A percentile compares a stretch with the other conserved stretches of the same genome.
Conservation (phyloP, 1,140 invertebrate species). For the Heliconius hermathena region DNA sequence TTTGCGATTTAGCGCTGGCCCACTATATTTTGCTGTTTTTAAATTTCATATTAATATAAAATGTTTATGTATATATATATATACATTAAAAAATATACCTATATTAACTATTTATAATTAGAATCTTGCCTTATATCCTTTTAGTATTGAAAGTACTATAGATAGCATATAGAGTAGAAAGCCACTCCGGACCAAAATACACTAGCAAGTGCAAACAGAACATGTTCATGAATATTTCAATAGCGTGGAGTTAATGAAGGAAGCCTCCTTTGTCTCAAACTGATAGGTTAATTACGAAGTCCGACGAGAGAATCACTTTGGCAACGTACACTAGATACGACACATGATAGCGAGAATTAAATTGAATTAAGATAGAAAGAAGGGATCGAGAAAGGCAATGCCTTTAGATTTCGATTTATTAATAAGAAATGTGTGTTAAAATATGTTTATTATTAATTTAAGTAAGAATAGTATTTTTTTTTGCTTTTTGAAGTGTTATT, state of each 20-base stretch:
- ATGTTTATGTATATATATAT: too few relatives aligned
- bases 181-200: slow-evolving; percentile 16
- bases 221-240: slow-evolving; percentile 75
- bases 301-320: slow-evolving; percentile 48
- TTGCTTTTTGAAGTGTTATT: too few relatives aligned
- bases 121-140: neutral
- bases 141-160: neutral
- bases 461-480: too few relatives aligned
- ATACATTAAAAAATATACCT: too few relatives aligned
- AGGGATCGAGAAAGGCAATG: neutral
- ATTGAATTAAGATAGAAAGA: slow-evolving; percentile 17
- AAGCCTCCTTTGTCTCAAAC: slow-evolving; percentile 66
- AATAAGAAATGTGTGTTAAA: too few relatives aligned
- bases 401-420: too few relatives aligned
- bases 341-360: slow-evolving; percentile 43
- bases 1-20: too few relatives aligned
- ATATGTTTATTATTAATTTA: too few relatives aligned
- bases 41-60: too few relatives aligned
- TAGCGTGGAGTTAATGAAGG: slow-evolving; percentile 73
- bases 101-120: neutral
- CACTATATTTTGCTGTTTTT: too few relatives aligned
- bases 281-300: slow-evolving; percentile 66
- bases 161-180: neutral
- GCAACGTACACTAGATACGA: slow-evolving; percentile 41
- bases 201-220: slow-evolving; percentile 28